These are phyloP conservation scores for Coremacera marginata DNA, from an alignment of 2,888 invertebrate genomes.

Conservation along the genomic window DNA sequence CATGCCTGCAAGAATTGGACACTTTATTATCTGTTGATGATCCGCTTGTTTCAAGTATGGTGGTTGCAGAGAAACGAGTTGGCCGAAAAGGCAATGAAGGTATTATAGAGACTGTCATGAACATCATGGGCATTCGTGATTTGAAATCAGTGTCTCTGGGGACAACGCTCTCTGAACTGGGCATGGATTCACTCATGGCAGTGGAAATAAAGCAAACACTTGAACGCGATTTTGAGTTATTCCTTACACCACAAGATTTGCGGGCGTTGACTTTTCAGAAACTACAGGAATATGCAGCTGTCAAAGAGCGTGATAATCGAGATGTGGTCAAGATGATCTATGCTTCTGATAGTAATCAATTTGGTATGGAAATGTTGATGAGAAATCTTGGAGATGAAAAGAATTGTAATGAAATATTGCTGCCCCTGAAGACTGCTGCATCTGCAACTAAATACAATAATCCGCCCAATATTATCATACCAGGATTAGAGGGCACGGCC, in stretches of 20 bases:
- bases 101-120: constrained; percentile 79
- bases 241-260: constrained; percentile 44
- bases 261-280: constrained; percentile 80
- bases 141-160: constrained; percentile 77
- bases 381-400: constrained; percentile 76
- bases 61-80: constrained; percentile 84
- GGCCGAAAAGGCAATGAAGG: constrained; percentile 74
- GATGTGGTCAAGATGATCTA: constrained; percentile 63
- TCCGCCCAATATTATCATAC: constrained; percentile 71
- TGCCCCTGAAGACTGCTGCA: constrained; percentile 71
- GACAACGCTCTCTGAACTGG: constrained; percentile 85
- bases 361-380: constrained; percentile 73
- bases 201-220: constrained; percentile 93
- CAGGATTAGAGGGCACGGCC: constrained; percentile 79
- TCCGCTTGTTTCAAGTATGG: constrained; percentile 83
- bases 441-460: constrained; percentile 52
- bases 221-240: constrained; percentile 86
- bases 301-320: constrained; percentile 54
- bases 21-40: constrained; percentile 78
- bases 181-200: constrained; percentile 96
- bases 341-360: constrained; percentile 56
- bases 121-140: constrained; percentile 76
- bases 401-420: constrained; percentile 71
- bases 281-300: constrained; percentile 63
- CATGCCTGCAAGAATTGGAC: constrained; percentile 81